Percentiles rank a stretch among this genome's conserved stretches.
Conservation (phyloP, 2,113 vertebrate genomes). For the Pollimyrus isidori region DNA sequence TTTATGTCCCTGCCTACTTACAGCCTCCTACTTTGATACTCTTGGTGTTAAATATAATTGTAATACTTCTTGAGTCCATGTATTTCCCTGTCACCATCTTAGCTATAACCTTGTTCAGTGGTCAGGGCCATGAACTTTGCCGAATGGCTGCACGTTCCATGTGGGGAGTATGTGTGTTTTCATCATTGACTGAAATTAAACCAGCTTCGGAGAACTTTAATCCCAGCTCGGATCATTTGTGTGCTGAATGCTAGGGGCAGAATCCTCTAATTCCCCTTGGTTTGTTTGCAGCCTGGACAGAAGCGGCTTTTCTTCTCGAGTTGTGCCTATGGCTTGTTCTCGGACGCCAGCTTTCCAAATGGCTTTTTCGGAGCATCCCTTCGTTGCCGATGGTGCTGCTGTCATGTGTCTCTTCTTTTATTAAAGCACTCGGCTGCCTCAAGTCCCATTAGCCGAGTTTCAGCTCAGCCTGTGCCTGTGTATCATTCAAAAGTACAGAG, state of each 20-base stretch:
- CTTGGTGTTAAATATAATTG: not conserved
- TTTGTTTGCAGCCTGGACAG: not conserved
- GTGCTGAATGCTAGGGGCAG: not conserved
- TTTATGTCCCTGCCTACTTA: not conserved
- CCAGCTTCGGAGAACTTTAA: not conserved
- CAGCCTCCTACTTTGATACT: not conserved
- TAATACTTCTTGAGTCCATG: not conserved
- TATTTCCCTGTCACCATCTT: not conserved
- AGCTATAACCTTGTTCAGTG: not conserved
- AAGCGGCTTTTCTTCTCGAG: not conserved
- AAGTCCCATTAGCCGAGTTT: not conserved
- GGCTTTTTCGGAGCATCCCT: not conserved
- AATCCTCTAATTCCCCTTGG: not conserved
- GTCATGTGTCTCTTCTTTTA: not conserved
- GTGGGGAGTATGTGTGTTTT: not conserved
- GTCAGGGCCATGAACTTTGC: not conserved
- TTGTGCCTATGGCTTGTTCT: not conserved
- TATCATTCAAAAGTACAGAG: not conserved
- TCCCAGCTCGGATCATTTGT: not conserved
- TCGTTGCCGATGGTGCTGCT: not conserved
- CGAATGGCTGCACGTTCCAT: not conserved
- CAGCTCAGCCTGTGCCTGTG: not conserved
- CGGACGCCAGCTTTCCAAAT: not conserved
- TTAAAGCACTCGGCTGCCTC: not conserved
- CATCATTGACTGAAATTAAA: not conserved